phyloP scores from a whole-genome alignment of 2,888 invertebrate genomes.

The Cordylochernes scorpioides region DNA sequence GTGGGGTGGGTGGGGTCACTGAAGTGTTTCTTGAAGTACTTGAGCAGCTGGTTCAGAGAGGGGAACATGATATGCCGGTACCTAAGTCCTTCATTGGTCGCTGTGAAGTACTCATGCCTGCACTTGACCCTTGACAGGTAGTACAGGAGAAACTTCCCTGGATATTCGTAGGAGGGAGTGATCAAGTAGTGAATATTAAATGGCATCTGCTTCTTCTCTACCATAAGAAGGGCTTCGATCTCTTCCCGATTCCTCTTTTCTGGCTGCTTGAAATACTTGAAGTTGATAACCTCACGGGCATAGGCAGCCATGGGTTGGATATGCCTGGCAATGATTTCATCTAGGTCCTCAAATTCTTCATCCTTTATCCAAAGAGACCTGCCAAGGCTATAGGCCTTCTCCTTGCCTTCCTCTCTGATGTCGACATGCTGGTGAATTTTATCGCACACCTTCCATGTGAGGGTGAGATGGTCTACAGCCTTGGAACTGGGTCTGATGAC shows the following conservation, averaged over 20 bases:
- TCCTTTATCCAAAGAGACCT: slow-evolving; percentile 51
- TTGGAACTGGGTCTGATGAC: slow-evolving; percentile 79
- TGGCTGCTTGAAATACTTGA: slow-evolving; percentile 61
- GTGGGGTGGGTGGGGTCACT: slow-evolving; percentile 52
- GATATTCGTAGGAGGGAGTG: slow-evolving; percentile 49
- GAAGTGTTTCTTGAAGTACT: slow-evolving; percentile 97
- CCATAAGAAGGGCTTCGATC: slow-evolving; percentile 57
- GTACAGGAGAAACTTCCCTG: slow-evolving; percentile 75
- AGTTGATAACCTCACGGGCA: slow-evolving; percentile 63
- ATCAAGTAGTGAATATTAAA: slow-evolving; percentile 67
- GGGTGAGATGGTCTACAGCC: slow-evolving; percentile 79
- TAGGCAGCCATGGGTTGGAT: slow-evolving; percentile 87
- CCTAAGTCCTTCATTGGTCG: slow-evolving; percentile 70
- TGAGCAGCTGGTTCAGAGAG: slow-evolving; percentile 45
- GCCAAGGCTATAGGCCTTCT: slow-evolving; percentile 81
- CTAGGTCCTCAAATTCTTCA: slow-evolving; percentile 81
- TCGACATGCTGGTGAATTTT: slow-evolving; percentile 88
- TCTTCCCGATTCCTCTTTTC: slow-evolving; percentile 53
- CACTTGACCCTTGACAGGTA: slow-evolving; percentile 62
- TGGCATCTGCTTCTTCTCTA: slow-evolving; percentile 62
- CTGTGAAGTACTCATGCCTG: slow-evolving; percentile 69
- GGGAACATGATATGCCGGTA: slow-evolving; percentile 70
- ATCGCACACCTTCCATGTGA: slow-evolving; percentile 93
- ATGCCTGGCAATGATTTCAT: slow-evolving; percentile 90
- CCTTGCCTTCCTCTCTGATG: slow-evolving; percentile 78